phyloP scores from a whole-genome alignment of 1,140 invertebrate species.

The Bombus superbus region DNA sequence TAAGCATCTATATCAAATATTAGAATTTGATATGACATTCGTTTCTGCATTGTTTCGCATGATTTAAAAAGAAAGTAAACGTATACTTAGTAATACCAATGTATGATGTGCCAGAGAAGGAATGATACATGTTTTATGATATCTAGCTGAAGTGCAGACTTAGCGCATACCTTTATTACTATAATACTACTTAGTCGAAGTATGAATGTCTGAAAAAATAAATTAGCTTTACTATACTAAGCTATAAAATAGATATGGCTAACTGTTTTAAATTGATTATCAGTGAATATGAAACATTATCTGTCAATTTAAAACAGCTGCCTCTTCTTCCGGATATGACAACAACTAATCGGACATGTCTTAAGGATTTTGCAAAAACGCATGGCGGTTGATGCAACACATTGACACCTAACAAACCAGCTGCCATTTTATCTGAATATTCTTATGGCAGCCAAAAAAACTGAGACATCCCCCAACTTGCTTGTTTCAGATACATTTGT shows the following conservation, averaged over 20 bases:
- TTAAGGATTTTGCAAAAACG: conserved; percentile 79
- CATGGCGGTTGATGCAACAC: conserved; percentile 78
- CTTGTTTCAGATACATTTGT: conserved; percentile 85
- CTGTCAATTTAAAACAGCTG: conserved; percentile 76
- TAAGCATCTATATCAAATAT: conserved; percentile 74
- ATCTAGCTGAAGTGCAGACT: conserved; percentile 83
- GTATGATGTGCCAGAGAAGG: conserved; percentile 83
- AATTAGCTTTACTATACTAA: conserved; percentile 83
- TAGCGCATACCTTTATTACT: conserved; percentile 84
- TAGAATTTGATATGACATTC: conserved; percentile 71
- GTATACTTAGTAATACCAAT: conserved; percentile 83
- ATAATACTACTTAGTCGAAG: conserved; percentile 83
- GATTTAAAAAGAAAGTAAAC: conserved; percentile 81
- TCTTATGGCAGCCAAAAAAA: conserved; percentile 81
- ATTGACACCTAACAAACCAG: conserved; percentile 80
- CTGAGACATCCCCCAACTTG: conserved; percentile 84
- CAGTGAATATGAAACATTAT: conserved; percentile 62
- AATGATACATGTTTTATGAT: conserved; percentile 83
- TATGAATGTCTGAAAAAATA: conserved; percentile 84
- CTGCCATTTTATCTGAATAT: conserved; percentile 81
- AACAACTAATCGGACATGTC: conserved; percentile 83
- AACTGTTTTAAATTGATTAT: conserved; percentile 75
- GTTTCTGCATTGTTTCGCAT: conserved; percentile 76
- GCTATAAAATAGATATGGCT: conserved; percentile 81
- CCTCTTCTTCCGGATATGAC: conserved; percentile 83